Evolutionary conservation across 37 sponge, comb jelly and placozoan genomes (phyloP).

Genomic region (Amphimedon queenslandica): DNA sequence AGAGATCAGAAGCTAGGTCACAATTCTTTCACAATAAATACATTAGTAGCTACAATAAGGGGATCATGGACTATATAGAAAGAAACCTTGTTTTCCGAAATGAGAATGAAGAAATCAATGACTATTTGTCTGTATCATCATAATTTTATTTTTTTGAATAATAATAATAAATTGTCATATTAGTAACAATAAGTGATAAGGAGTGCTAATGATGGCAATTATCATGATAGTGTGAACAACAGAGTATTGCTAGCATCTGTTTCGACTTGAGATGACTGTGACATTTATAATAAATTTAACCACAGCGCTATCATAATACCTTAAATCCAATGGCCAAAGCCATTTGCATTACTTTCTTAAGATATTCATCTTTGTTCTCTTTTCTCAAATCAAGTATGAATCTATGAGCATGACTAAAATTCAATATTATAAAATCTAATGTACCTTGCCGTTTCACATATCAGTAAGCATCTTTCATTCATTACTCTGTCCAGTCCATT

Average conservation of each 20-base stretch:
- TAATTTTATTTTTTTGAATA: too few species aligned
- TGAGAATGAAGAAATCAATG: too few species aligned
- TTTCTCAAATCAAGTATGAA: conserved; percentile 72
- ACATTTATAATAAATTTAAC: too few species aligned
- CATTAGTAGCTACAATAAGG: not conserved
- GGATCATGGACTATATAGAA: not conserved
- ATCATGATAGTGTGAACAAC: too few species aligned
- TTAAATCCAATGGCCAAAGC: conserved; percentile 42
- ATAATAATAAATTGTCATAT: too few species aligned
- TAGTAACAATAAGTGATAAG: too few species aligned
- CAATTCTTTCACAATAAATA: conserved; percentile 4
- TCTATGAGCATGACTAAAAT: conserved; percentile 7
- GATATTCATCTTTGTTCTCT: conserved; percentile 52
- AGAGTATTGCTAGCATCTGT: too few species aligned
- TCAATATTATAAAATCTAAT: not conserved
- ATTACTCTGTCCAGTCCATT: conserved; percentile 25
- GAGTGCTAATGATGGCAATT: too few species aligned
- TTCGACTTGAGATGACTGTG: too few species aligned
- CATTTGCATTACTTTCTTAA: conserved; percentile 67
- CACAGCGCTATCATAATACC: too few species aligned
- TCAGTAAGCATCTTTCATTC: conserved; percentile 17
- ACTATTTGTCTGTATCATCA: too few species aligned
- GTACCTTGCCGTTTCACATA: conserved; percentile 72
- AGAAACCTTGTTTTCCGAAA: not conserved
- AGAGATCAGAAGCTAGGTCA: not conserved